Evolutionary conservation across 2,888 invertebrate genomes (phyloP).

Genomic region (Podabrus alpinus): DNA sequence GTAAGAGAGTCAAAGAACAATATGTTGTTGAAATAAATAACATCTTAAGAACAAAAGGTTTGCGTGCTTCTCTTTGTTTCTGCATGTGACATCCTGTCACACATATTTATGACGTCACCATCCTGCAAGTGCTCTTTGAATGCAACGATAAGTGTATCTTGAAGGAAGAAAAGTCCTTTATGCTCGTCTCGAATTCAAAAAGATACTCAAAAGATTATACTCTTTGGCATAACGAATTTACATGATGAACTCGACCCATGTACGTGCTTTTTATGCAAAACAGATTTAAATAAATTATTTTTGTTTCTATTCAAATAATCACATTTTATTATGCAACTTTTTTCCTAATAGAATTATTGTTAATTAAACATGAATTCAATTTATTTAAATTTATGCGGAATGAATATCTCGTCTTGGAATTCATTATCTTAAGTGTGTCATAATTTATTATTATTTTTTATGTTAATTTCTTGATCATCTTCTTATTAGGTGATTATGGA

Average conservation of each 20-base stretch:
- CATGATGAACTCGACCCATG: not conserved
- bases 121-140: slow-evolving; percentile 38
- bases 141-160: slow-evolving; percentile 45
- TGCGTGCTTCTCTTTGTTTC: slow-evolving; percentile 32
- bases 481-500: not conserved
- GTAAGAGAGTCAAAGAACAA: slow-evolving; percentile 11
- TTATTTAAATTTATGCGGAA: not conserved
- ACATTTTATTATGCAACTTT: not conserved
- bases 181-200: slow-evolving; percentile 43
- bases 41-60: slow-evolving; percentile 18
- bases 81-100: slow-evolving; percentile 36
- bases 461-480: not conserved
- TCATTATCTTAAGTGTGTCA: not conserved
- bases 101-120: slow-evolving; percentile 37
- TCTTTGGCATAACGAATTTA: slow-evolving; percentile 27
- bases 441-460: not conserved
- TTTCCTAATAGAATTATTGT: not conserved
- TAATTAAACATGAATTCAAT: not conserved
- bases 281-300: not conserved
- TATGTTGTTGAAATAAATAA: slow-evolving; percentile 26
- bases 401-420: not conserved
- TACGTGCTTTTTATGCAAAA: slow-evolving; percentile 6
- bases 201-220: slow-evolving; percentile 44
- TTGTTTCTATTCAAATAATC: not conserved
- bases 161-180: slow-evolving; percentile 45